Evolutionary conservation across 2,888 invertebrate genomes (phyloP).

Genomic region (Orthonevra nobilis): DNA sequence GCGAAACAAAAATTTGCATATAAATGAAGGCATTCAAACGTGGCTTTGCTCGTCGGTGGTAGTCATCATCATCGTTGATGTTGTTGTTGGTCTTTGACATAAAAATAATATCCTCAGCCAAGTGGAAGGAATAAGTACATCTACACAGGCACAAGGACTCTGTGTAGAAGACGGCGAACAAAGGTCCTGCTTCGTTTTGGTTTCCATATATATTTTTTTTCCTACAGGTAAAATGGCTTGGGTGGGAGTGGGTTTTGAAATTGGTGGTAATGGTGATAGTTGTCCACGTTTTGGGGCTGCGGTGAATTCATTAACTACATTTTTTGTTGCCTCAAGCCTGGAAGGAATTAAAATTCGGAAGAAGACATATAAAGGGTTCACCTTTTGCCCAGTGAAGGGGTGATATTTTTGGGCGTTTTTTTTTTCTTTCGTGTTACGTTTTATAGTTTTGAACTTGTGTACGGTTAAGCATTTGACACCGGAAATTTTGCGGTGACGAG

Average conservation of each 20-base stretch:
- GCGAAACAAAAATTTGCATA: conserved; percentile 78
- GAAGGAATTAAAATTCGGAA: conserved; percentile 59
- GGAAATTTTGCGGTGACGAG: conserved; percentile 14
- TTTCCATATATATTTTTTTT: conserved; percentile 3
- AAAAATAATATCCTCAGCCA: conserved; percentile 63
- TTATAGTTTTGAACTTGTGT: conserved; percentile 62
- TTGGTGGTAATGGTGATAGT: conserved; percentile 38
- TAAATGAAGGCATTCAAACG: conserved; percentile 76
- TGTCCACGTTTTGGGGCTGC: conserved; percentile 56
- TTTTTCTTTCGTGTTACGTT: conserved; percentile 57
- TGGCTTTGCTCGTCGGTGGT: conserved; percentile 50
- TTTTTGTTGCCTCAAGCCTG: conserved; percentile 24
- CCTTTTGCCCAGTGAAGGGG: neutral
- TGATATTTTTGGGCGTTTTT: conserved; percentile 38
- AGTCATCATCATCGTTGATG: conserved; percentile 3
- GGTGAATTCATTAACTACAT: conserved; percentile 67
- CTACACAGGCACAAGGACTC: conserved; percentile 3
- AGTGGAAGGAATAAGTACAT: conserved; percentile 44
- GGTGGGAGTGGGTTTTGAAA: neutral
- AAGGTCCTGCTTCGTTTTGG: conserved; percentile 32
- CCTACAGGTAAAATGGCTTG: conserved; percentile 19
- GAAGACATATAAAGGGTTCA: conserved; percentile 56
- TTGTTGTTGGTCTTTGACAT: conserved; percentile 40
- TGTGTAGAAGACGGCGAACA: conserved; percentile 43
- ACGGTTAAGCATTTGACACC: conserved; percentile 44